Percentiles rank a stretch among this genome's conserved stretches.
Evolutionary conservation across 2,888 invertebrate species (phyloP).

Genomic region (Imbricaverruca yamaguchii): DNA sequence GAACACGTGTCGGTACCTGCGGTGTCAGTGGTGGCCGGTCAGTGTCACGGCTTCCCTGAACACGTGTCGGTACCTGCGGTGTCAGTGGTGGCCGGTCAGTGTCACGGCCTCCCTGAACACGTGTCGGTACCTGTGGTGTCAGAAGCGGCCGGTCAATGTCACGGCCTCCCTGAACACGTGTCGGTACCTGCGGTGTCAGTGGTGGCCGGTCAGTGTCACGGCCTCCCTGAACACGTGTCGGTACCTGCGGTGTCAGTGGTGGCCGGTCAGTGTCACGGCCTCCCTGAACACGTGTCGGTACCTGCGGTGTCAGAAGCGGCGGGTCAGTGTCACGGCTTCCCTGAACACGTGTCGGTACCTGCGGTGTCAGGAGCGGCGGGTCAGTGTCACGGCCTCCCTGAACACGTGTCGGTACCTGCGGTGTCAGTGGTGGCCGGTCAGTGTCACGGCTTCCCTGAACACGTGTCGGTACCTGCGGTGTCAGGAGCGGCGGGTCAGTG

Average conservation of each 20-base stretch:
- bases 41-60: constrained; percentile 60
- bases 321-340: constrained; percentile 50
- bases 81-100: not conserved
- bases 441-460: constrained; percentile 60
- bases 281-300: constrained; percentile 74
- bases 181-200: constrained; percentile 52
- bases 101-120: constrained; percentile 59
- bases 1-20: constrained; percentile 69
- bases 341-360: constrained; percentile 72
- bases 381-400: constrained; percentile 46
- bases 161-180: constrained; percentile 64
- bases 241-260: constrained; percentile 49
- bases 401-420: constrained; percentile 70
- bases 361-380: constrained; percentile 17
- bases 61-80: constrained; percentile 61
- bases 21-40: not conserved
- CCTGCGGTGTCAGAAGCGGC: constrained; percentile 40
- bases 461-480: constrained; percentile 61
- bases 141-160: not conserved
- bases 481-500: not conserved
- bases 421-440: not conserved
- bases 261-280: not conserved
- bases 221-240: constrained; percentile 68
- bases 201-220: not conserved
- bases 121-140: constrained; percentile 55